Evolutionary conservation across 2,888 invertebrate species (phyloP), one percentile per base, ranked within the genome.

Genomic region (Bruchidius siliquastri): DNA sequence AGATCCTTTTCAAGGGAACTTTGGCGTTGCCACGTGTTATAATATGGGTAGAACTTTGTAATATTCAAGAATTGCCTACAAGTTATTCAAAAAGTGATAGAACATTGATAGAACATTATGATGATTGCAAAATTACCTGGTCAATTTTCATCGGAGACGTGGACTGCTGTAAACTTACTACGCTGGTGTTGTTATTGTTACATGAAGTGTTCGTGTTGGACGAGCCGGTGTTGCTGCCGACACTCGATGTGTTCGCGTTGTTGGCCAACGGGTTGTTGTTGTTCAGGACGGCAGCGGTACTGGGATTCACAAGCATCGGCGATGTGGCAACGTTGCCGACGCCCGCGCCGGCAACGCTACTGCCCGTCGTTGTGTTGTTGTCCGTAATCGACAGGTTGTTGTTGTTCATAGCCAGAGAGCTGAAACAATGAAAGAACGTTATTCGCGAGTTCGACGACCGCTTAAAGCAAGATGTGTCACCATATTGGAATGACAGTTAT

Each of bases 391-490:
- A 84, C 75, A 82, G 82, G 73, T 88, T 88, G 85, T 90, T 91
- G 84, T 90, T 91, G 88, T 90, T 92, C 91, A 92, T 91, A 84
- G 90, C 90, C 87, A 90, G 86, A 85, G 90, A 90, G 88, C 92
- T 92, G 91, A 21, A 91, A 92, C 86, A 88, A 87, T 81, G 78
- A 80, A 74, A 69, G 49, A 71, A 26, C 26, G 26, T 4, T 26
- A 26, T 8, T n/a, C n/a, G n/a, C n/a, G n/a, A n/a, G n/a, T n/a
- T n/a, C n/a, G n/a, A n/a, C n/a, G n/a, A n/a, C n/a, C n/a, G n/a
- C n/a, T n/a, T n/a, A n/a, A n/a, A n/a, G n/a, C n/a, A n/a, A n/a
- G n/a, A n/a, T n/a, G n/a, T n/a, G n/a, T n/a, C n/a, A n/a, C n/a
- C n/a, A n/a, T n/a, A n/a, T n/a, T n/a, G n/a, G n/a, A n/a, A n/a